Percentiles rank a stretch among this genome's conserved stretches.
These are phyloP conservation scores for Acleris emargana DNA, from an alignment of 2,888 invertebrate species.

Conservation along the genomic window DNA sequence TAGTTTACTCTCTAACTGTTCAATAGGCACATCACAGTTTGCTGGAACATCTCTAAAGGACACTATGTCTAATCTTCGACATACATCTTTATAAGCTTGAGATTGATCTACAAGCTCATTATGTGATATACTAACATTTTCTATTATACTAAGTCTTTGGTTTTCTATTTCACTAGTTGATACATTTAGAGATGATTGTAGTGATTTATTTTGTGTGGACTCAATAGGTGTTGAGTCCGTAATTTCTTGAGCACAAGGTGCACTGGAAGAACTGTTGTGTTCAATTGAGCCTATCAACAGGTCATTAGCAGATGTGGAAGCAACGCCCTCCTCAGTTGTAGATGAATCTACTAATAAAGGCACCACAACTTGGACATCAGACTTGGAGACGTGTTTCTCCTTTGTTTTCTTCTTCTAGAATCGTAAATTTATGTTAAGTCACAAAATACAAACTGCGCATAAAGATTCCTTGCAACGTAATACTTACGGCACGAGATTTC, in stretches of 20 bases:
- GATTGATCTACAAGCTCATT: constrained; percentile 2
- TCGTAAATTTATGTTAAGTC: constrained; percentile 28
- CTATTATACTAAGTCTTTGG: constrained; percentile 6
- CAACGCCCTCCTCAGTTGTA: constrained; percentile 22
- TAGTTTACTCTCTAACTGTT: constrained; percentile 43
- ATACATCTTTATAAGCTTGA: constrained; percentile 47
- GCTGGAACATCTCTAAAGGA: constrained; percentile 40
- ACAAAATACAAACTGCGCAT: constrained; percentile 46
- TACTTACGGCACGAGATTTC: constrained; percentile 65
- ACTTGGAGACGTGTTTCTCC: constrained; percentile 46
- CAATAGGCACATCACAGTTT: constrained; percentile 35
- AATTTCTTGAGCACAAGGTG: background rate
- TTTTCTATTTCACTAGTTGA: constrained; percentile 1
- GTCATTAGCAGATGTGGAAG: background rate
- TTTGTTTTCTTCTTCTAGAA: constrained; percentile 71
- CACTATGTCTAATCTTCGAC: constrained; percentile 48
- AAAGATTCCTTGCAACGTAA: constrained; percentile 24
- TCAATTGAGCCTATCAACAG: background rate
- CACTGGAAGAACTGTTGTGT: background rate
- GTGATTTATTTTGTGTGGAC: constrained; percentile 8
- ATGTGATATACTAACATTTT: constrained; percentile 3
- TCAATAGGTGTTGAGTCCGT: constrained; percentile 4
- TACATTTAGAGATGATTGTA: constrained; percentile 3
- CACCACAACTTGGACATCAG: constrained; percentile 22
- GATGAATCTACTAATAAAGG: constrained; percentile 19